Conservation (phyloP, 1,140 invertebrate species). For the Colletes gigas region DNA sequence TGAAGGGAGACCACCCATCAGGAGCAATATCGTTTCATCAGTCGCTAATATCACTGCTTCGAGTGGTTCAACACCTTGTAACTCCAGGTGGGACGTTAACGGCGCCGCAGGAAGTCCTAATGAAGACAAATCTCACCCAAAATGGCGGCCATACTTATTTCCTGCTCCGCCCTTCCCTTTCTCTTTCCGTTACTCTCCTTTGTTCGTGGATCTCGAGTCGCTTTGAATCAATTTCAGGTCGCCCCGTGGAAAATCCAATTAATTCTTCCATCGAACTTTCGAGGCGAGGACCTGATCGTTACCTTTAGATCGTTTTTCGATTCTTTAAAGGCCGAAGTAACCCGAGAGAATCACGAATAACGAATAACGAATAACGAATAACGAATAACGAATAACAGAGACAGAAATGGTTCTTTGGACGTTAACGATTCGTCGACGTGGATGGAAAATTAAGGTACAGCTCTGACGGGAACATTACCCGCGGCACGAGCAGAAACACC, state of each 20-base stretch:
- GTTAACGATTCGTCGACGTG: conserved; percentile 19
- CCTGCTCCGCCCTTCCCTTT: conserved; percentile 53
- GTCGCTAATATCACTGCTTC: conserved; percentile 71
- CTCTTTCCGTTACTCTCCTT: conserved; percentile 12
- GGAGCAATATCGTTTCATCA: conserved; percentile 75
- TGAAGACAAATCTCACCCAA: conserved; percentile 79
- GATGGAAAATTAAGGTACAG: not conserved
- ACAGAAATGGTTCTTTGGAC: conserved; percentile 1
- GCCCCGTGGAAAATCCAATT: not conserved
- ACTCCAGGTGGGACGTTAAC: conserved; percentile 74
- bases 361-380: too few species aligned
- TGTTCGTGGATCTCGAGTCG: not conserved
- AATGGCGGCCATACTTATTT: conserved; percentile 75
- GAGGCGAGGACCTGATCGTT: not conserved
- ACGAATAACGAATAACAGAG: too few species aligned
- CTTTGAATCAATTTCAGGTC: not conserved
- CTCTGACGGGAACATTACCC: not conserved
- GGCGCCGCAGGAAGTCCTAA: conserved; percentile 77
- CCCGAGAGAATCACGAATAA: not conserved
- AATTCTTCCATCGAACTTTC: too few species aligned
- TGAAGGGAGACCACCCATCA: conserved; percentile 74
- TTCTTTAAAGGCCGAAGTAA: not conserved
- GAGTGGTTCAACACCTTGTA: conserved; percentile 76
- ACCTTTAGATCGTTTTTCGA: not conserved
- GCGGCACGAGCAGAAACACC: not conserved